These are phyloP conservation scores for Istiophorus platypterus DNA, from an alignment of 2,113 vertebrate species.

Conservation along the genomic window DNA sequence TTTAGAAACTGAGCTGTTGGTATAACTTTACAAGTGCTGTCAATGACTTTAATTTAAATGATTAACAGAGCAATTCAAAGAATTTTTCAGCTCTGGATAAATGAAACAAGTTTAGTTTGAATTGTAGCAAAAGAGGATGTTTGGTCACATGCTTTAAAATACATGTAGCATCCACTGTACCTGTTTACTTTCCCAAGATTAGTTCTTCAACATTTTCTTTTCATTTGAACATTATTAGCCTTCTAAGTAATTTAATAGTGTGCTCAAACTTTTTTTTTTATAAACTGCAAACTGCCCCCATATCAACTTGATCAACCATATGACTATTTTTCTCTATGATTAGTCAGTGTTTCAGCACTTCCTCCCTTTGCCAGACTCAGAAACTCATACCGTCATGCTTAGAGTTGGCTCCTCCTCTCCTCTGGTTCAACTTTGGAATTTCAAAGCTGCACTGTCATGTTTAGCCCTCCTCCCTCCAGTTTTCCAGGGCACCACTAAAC, in stretches of 20 bases:
- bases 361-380: neutral
- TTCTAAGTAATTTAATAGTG: neutral
- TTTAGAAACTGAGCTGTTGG: no score
- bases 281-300: neutral
- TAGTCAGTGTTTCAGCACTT: slow-evolving; percentile 55
- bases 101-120: neutral
- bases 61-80: no score
- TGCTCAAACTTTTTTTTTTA: neutral
- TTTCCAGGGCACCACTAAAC: slow-evolving; percentile 34
- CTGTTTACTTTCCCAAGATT: neutral
- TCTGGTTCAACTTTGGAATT: slow-evolving; percentile 21
- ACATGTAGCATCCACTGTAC: no score
- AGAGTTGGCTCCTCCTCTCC: slow-evolving; percentile 40
- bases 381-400: slow-evolving; percentile 67
- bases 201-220: neutral
- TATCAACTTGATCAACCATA: neutral
- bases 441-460: slow-evolving; percentile 59
- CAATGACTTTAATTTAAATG: no score
- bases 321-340: slow-evolving; percentile 6
- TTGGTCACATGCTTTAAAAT: neutral
- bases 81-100: neutral
- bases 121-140: neutral
- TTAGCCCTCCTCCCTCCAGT: slow-evolving; percentile 41
- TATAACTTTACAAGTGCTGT: no score
- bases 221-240: neutral